Evolutionary conservation across 2,797 vertebrate genomes (phyloP), one percentile per base, ranked within the genome.

Genomic region (Pelodytes ibericus): DNA sequence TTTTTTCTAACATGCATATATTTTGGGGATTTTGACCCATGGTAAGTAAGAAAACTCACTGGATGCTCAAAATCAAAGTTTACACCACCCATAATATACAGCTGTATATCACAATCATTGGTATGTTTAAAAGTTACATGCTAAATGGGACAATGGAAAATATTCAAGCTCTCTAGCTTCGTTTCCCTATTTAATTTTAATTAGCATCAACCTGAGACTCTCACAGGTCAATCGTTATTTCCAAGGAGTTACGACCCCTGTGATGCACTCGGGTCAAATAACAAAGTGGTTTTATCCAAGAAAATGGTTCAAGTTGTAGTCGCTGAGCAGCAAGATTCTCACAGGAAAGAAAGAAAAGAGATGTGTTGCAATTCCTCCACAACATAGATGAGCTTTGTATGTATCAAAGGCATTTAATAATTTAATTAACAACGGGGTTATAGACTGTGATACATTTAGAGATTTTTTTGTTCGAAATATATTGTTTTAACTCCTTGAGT

Each of bases 121-220:
- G n/a, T n/a, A n/a, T n/a, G n/a, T n/a, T n/a, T n/a, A n/a, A n/a
- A n/a, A n/a, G n/a, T n/a, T n/a, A 7, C 15, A 26, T 29, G 5
- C 2, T 29, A 58, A 27, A 58, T 26, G 15, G 56, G 56, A 58
- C 56, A 58, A 13, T n/a, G 24, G 9, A 58, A 58, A 58, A 6
- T 15, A 26, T 26, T 22, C 56, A 26, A 26, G 20, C 25, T 27
- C 13, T 27, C n/a, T 58, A 58, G 11, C 24, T 58, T 26, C 1
- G 13, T 29, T 29, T 58, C 25, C 51, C 56, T 58, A 13, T 58
- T 58, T 53, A 24, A 53, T 22, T 53, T 53, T 53, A 53, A 53
- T 53, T 53, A 53, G 49, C 20, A 53, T 25, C 49, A 53, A 53
- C 49, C 49, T 53, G 49, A 53, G n/a, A 53, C 49, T 53, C n/a